Percentiles rank a stretch among this genome's conserved stretches.
These are phyloP conservation scores for Eilema depressum DNA, from an alignment of 2,888 invertebrate genomes.

Conservation along the genomic window DNA sequence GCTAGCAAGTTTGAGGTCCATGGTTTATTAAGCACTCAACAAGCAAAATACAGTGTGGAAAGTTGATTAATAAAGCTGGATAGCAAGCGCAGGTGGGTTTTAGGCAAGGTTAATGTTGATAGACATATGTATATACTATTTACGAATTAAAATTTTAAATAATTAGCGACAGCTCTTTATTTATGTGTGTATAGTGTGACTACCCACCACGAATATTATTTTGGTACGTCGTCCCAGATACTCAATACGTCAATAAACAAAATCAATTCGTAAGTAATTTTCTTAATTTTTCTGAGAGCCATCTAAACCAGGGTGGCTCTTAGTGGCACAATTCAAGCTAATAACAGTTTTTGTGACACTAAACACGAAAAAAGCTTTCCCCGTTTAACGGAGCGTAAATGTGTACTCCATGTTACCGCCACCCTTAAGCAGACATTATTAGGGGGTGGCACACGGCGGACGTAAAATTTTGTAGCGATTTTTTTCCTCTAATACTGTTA, in stretches of 20 bases:
- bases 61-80: no score
- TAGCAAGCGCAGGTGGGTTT: no score
- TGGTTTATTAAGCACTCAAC: no score
- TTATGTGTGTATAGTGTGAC: no score
- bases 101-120: no score
- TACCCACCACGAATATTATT: no score
- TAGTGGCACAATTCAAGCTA: conserved; percentile 82
- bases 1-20: no score
- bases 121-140: no score
- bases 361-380: conserved; percentile 87
- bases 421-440: conserved; percentile 87
- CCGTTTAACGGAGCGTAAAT: conserved; percentile 86
- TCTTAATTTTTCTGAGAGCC: conserved; percentile 54
- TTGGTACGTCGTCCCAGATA: no score
- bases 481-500: conserved; percentile 76
- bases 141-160: no score
- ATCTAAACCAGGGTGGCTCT: conserved; percentile 57
- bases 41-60: no score
- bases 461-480: conserved; percentile 85
- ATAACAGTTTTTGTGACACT: conserved; percentile 87
- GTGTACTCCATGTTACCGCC: conserved; percentile 85
- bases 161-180: no score
- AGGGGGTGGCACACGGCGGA: conserved; percentile 79
- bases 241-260: conserved; percentile 35
- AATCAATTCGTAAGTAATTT: conserved; percentile 37